Evolutionary conservation across 64 coral and sea anemone species (phyloP).

Genomic region (Montipora sp.): DNA sequence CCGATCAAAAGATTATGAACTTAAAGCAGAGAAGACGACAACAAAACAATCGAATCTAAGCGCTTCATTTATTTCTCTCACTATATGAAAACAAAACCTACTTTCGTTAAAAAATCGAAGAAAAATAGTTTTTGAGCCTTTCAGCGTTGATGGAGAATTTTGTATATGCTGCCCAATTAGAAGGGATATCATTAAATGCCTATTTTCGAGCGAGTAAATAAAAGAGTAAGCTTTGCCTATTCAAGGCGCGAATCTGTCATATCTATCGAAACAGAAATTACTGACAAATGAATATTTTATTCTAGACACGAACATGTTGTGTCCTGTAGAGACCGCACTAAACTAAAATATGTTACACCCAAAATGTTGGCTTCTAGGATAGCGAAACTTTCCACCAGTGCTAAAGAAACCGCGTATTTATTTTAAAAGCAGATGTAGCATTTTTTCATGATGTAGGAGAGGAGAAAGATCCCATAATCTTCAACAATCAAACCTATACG

Average conservation of each 20-base stretch:
- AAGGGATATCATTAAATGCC: slow-evolving; percentile 61
- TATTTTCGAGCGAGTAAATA: slow-evolving; percentile 49
- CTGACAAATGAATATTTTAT: slow-evolving; percentile 56
- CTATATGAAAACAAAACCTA: slow-evolving; percentile 42
- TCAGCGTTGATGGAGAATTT: background rate
- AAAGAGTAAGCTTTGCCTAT: slow-evolving; percentile 49
- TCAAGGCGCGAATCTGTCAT: slow-evolving; percentile 40
- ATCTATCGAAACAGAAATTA: slow-evolving; percentile 53
- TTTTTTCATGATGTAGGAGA: slow-evolving; percentile 24
- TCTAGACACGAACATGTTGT: background rate
- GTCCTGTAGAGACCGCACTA: too few relatives aligned
- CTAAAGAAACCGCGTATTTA: slow-evolving; percentile 18
- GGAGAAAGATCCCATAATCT: slow-evolving; percentile 14
- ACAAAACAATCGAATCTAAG: slow-evolving; percentile 31
- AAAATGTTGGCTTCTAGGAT: background rate
- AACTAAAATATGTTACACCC: too few relatives aligned
- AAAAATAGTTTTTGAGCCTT: background rate
- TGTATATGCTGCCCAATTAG: slow-evolving; percentile 9
- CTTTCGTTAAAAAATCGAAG: slow-evolving; percentile 11
- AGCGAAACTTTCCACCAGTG: slow-evolving; percentile 14
- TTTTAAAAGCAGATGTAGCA: slow-evolving; percentile 34
- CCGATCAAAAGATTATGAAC: slow-evolving; percentile 77
- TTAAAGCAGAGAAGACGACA: slow-evolving; percentile 55
- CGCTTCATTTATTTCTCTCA: slow-evolving; percentile 54
- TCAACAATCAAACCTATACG: background rate